These are phyloP conservation scores for Aradophagus sp. DNA, from an alignment of 1,140 invertebrate genomes.

Conservation along the genomic window DNA sequence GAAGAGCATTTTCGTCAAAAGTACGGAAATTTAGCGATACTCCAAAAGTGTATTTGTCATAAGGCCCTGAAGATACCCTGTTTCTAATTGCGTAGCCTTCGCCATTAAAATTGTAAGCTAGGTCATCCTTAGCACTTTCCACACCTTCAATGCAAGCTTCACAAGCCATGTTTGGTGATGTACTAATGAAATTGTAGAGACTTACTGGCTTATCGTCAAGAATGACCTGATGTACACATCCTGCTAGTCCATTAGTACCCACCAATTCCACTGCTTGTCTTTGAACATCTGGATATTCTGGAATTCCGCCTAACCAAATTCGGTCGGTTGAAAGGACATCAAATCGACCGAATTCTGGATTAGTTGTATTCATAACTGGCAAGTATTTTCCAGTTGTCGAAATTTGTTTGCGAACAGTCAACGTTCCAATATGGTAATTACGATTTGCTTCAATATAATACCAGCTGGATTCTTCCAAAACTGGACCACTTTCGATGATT, in stretches of 20 bases:
- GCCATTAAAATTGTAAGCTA: constrained; percentile 82
- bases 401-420: constrained; percentile 75
- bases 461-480: constrained; percentile 81
- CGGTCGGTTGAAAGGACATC: constrained; percentile 75
- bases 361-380: constrained; percentile 71
- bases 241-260: constrained; percentile 77
- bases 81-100: constrained; percentile 84
- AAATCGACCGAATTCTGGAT: constrained; percentile 74
- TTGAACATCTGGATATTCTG: constrained; percentile 74
- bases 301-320: constrained; percentile 78
- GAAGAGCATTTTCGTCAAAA: constrained; percentile 89
- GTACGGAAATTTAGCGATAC: constrained; percentile 89
- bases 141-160: constrained; percentile 83
- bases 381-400: constrained; percentile 62
- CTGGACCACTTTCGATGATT: constrained; percentile 76
- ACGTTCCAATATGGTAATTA: constrained; percentile 76
- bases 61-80: constrained; percentile 77
- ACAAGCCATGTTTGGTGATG: constrained; percentile 80
- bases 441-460: constrained; percentile 82
- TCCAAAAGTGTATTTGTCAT: constrained; percentile 83
- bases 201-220: constrained; percentile 87
- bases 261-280: constrained; percentile 72
- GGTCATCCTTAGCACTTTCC: constrained; percentile 74
- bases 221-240: constrained; percentile 86
- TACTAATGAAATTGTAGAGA: constrained; percentile 88